Conservation (phyloP, 2,113 vertebrate species). For the Macquaria australasica region DNA sequence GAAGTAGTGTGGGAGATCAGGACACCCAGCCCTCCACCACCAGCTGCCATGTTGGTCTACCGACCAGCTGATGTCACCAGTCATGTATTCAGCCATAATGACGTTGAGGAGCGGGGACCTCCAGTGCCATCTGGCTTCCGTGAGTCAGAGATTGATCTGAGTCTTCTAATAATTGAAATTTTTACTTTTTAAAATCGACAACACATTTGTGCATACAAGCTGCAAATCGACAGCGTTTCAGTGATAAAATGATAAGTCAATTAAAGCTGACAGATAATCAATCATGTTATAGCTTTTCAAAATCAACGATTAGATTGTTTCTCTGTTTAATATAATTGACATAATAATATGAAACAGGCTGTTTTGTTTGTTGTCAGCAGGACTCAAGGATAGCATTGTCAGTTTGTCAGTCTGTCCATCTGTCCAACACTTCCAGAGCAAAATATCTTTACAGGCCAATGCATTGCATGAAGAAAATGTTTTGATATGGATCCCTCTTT, state of each 20-base stretch:
- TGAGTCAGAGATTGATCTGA: slow-evolving; percentile 50
- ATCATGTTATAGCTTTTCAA: neutral
- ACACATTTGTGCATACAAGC: neutral
- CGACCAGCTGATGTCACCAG: slow-evolving; percentile 55
- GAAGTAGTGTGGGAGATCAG: slow-evolving; percentile 59
- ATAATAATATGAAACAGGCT: neutral
- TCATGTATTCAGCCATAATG: slow-evolving; percentile 73
- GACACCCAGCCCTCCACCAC: slow-evolving; percentile 66
- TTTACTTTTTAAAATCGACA: neutral
- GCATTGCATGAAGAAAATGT: too few species aligned
- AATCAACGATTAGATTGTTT: neutral
- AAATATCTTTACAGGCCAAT: neutral
- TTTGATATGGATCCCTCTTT: too few species aligned
- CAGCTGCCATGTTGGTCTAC: slow-evolving; percentile 62
- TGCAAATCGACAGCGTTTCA: neutral
- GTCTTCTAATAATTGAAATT: neutral
- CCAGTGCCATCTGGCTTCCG: slow-evolving; percentile 64
- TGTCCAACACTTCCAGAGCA: neutral
- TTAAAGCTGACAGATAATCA: neutral
- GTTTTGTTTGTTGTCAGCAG: neutral
- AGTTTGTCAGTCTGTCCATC: neutral
- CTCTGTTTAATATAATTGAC: neutral
- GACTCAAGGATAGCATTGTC: neutral
- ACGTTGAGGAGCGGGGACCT: slow-evolving; percentile 71
- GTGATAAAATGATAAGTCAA: neutral